Evolutionary conservation across 2,797 vertebrate species (phyloP).

Genomic region (Craterocephalus amniculus): DNA sequence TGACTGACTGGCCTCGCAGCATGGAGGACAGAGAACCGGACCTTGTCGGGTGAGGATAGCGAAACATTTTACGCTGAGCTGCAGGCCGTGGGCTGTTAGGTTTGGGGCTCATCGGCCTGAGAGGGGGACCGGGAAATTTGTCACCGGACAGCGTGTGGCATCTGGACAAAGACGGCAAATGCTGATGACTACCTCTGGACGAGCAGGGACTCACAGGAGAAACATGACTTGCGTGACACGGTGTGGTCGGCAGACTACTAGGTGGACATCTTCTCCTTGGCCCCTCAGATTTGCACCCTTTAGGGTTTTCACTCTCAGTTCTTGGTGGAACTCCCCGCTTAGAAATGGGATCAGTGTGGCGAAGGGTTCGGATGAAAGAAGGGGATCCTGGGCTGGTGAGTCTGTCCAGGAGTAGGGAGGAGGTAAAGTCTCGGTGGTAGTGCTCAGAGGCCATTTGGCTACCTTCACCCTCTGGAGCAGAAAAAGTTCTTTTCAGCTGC

Average conservation of each 20-base stretch:
- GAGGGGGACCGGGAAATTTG: conserved; percentile 76
- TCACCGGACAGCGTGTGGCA: conserved; percentile 56
- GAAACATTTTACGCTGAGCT: conserved; percentile 73
- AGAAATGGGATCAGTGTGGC: conserved; percentile 70
- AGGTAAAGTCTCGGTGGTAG: conserved; percentile 27
- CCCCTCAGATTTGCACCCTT: conserved; percentile 65
- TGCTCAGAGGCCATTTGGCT: conserved; percentile 6
- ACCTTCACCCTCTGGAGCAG: conserved; percentile 56
- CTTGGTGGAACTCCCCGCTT: conserved; percentile 66
- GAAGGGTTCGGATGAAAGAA: conserved; percentile 29
- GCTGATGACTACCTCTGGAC: conserved; percentile 49
- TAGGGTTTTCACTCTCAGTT: conserved; percentile 46
- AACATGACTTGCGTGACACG: conserved; percentile 65
- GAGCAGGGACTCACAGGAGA: conserved; percentile 65
- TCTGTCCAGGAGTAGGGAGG: conserved; percentile 44
- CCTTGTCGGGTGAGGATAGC: conserved; percentile 73
- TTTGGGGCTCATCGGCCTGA: conserved; percentile 90
- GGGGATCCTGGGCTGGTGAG: conserved; percentile 44
- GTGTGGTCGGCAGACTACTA: conserved; percentile 63
- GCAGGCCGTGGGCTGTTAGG: conserved; percentile 83
- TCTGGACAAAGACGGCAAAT: conserved; percentile 70
- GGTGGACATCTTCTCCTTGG: conserved; percentile 73
- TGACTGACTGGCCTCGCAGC: conserved; percentile 79
- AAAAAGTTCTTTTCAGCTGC: conserved; percentile 71
- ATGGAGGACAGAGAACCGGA: conserved; percentile 81